Percentiles rank a stretch among this genome's conserved stretches.
Evolutionary conservation across 2,888 invertebrate genomes (phyloP).

Genomic region (Conops quadrifasciatus): DNA sequence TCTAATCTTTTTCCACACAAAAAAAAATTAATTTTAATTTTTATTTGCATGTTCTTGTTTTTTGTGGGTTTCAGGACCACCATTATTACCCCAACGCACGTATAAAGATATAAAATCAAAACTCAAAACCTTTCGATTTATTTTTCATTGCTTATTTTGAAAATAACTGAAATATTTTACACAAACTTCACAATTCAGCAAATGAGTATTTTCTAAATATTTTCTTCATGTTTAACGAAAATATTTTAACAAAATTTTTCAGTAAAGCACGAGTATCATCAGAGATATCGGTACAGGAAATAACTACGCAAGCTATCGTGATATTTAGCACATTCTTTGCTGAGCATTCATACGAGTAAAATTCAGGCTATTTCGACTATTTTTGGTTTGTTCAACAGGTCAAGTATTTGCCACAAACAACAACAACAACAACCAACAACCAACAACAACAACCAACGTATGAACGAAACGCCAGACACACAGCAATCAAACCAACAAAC

Average conservation of each 20-base stretch:
- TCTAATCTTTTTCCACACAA: no score
- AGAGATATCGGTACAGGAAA: neutral
- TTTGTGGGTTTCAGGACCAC: no score
- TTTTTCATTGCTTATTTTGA: neutral
- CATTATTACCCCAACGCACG: no score
- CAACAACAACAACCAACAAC: no score
- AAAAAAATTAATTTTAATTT: no score
- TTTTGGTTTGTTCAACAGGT: conserved; percentile 18
- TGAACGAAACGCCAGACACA: no score
- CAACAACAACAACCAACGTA: no score
- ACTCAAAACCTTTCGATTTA: neutral
- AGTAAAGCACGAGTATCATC: neutral
- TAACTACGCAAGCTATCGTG: conserved; percentile 11
- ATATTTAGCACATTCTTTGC: conserved; percentile 28
- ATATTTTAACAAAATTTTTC: neutral
- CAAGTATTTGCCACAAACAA: conserved; percentile 23
- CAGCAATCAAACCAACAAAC: no score
- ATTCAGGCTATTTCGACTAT: conserved; percentile 13
- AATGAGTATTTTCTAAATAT: conserved; percentile 1
- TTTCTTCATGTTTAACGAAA: neutral
- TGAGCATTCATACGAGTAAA: conserved; percentile 16
- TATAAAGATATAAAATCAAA: no score
- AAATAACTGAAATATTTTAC: neutral
- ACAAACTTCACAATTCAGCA: no score
- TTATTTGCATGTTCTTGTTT: no score